phyloP scores from a whole-genome alignment of 1,140 invertebrate genomes.

The Drepana arcuata region DNA sequence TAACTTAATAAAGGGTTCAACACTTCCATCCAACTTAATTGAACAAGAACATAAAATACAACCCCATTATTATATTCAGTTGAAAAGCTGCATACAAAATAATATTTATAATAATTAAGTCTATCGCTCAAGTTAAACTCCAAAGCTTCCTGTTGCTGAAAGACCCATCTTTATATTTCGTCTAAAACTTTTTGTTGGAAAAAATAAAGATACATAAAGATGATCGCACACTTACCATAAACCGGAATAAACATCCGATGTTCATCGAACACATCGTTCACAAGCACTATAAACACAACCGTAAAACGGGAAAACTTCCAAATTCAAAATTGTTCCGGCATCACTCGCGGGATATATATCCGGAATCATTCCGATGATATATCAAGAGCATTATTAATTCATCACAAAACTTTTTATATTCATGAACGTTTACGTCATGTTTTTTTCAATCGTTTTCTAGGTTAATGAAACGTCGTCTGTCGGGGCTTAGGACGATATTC shows the following conservation, averaged over 20 bases:
- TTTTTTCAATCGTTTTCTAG: conserved; percentile 23
- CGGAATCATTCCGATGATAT: conserved; percentile 1
- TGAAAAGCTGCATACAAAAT: too few relatives aligned
- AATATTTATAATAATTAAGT: too few relatives aligned
- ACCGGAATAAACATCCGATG: conserved; percentile 40
- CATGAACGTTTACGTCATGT: conserved; percentile 11
- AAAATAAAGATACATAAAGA: too few relatives aligned
- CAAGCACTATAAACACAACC: conserved; percentile 37
- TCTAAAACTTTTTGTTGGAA: too few relatives aligned
- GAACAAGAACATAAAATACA: too few relatives aligned
- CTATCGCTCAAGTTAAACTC: too few relatives aligned
- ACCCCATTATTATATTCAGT: too few relatives aligned
- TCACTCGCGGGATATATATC: conserved; percentile 13
- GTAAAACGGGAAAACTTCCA: conserved; percentile 18
- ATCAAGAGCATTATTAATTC: background rate
- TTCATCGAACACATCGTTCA: conserved; percentile 42
- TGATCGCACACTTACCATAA: conserved; percentile 54
- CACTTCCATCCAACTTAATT: too few relatives aligned
- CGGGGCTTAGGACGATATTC: conserved; percentile 8
- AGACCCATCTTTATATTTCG: too few relatives aligned
- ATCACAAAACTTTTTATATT: conserved; percentile 11
- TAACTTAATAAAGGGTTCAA: too few relatives aligned
- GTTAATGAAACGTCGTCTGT: conserved; percentile 34
- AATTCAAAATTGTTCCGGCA: conserved; percentile 18
- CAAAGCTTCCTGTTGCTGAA: too few relatives aligned